Base-by-base conservation (phyloP, 2,797 vertebrate genomes). In the Enteromius paludinosus region DNA sequence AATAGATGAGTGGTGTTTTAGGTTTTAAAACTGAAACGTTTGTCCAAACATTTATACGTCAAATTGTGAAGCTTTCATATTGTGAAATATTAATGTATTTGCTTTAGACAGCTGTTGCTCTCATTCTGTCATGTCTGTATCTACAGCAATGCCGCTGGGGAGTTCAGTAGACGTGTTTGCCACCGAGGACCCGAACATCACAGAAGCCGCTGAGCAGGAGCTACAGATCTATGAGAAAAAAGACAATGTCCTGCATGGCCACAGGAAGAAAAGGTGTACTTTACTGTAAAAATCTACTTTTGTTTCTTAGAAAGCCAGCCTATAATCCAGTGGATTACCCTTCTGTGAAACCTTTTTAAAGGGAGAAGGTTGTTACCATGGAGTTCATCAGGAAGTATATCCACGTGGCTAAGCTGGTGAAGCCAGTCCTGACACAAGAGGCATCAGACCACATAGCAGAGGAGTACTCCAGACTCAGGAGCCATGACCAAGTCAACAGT, bases 381-480 rank as follows among this genome's bases (percentile, higher is more conserved):
- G 91, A 91, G 87, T 92, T 92, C 52, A 91, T 92, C 38, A 86
- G 86, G 33, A 92, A 92, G 84, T 92, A 92, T 66, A 89, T 92
- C 52, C 90, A 92, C 15, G 86, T 92, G 11, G 90, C 91, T 54
- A 92, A 92, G 79, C 78, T 88, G 77, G 83, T 92, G 74, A 91
- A 89, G 77, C 91, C 91, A 0, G 86, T 90, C 15, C 84, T 92
- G 43, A 91, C 90, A 4, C 90, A 90, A 84, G 89, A 91, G 70
- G 89, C 91, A 17, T 91, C 91, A 0, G 89, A 92, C 77, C 85
- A 90, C 83, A 92, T 92, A 10, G 85, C 91, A 4, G 90, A 92
- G 66, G 89, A 92, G 70, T 92, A 92, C 61, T 84, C 91, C 68
- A 90, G 88, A 81, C 90, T 92, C 52, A 47, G 91, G 62, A 91